Evolutionary conservation across 2,113 vertebrate species (phyloP), one percentile per base, ranked within the genome.

Genomic region (Rhodinocichla rosea): DNA sequence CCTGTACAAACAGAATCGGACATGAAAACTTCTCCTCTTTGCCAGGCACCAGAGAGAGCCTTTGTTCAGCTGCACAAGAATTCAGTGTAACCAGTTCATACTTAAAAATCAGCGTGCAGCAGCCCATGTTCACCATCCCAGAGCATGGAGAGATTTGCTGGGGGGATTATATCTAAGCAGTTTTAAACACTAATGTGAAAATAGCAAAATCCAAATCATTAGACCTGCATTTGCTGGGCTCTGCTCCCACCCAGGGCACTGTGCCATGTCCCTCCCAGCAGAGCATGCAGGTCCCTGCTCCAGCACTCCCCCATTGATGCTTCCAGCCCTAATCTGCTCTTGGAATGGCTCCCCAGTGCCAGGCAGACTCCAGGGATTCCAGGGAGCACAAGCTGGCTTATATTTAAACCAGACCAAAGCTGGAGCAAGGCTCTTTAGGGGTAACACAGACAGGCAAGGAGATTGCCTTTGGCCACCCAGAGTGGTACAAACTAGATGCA

Each of bases 141-240:
- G 64, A 96, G 93, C 93, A 90, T 3, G 80, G 77, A 88, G 85
- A 94, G 90, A 94, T 96, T 96, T 97, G 80, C 83, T 93, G 78
- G 90, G 76, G 82, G 95, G 96, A 96, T 97, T 97, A 96, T 45
- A 91, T 78, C 83, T 96, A 96, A 97, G 95, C 88, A 95, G 92
- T 95, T 97, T 96, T 95, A 93, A 97, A 96, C 90, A 90, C 76
- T 68, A 80, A 96, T 94, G 93, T 80, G 93, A 90, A 90, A 97
- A 71, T 30, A 93, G 68, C 93, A 93, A 96, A 96, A 93, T 97
- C 95, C 95, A 86, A 95, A 93, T 93, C 96, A 97, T 96, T 96
- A 96, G 94, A 96, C 94, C 73, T 71, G 93, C 83, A 88, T 96
- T 97, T 90, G 76, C 93, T 64, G 15, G 80, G 81, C 78, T 88